Evolutionary conservation across 2,888 invertebrate genomes (phyloP).

Genomic region (Hemaris fuciformis): DNA sequence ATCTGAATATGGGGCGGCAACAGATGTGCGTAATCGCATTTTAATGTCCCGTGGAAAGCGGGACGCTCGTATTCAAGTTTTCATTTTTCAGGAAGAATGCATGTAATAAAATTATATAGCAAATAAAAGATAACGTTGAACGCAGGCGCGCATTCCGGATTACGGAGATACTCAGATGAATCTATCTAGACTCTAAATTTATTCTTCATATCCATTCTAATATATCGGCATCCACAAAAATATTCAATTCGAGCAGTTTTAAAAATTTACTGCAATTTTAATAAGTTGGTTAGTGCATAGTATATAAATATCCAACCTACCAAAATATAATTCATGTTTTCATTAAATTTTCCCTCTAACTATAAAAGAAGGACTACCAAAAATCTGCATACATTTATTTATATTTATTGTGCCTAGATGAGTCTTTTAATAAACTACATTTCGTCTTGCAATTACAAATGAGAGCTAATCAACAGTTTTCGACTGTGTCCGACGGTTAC

Average conservation of each 20-base stretch:
- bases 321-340: too few relatives aligned
- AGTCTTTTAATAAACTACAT: background rate
- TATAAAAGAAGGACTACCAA: too few relatives aligned
- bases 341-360: too few relatives aligned
- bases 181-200: too few relatives aligned
- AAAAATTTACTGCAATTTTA: too few relatives aligned
- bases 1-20: background rate
- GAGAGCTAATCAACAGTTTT: constrained; percentile 7
- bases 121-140: background rate
- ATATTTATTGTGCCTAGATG: background rate
- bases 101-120: background rate
- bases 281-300: too few relatives aligned
- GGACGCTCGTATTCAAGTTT: background rate
- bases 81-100: background rate
- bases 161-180: background rate
- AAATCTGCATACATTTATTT: too few relatives aligned
- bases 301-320: too few relatives aligned
- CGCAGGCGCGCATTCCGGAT: background rate
- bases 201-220: too few relatives aligned
- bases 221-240: too few relatives aligned
- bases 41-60: background rate
- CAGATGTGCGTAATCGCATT: background rate
- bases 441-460: background rate
- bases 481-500: background rate
- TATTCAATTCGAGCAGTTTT: too few relatives aligned